Evolutionary conservation across 2,797 vertebrate genomes (phyloP).

Genomic region (Myotis pilosus): DNA sequence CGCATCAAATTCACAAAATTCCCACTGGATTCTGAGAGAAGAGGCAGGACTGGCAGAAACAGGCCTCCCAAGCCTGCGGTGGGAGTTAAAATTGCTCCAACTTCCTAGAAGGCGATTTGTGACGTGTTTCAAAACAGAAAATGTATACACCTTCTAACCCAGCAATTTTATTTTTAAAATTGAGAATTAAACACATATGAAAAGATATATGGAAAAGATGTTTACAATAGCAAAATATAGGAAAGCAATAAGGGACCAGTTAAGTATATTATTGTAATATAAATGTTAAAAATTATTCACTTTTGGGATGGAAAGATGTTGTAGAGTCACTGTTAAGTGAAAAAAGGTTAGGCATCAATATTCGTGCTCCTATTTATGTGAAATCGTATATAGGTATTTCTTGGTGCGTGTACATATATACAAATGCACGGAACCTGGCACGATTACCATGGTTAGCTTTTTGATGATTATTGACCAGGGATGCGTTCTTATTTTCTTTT

Average conservation of each 20-base stretch:
- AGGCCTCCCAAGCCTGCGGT: background rate
- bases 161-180: background rate
- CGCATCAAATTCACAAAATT: background rate
- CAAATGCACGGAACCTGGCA: background rate
- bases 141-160: background rate
- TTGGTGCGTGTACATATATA: too few species aligned
- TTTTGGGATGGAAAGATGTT: background rate
- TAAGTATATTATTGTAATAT: background rate
- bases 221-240: background rate
- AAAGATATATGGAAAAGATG: background rate
- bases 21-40: background rate
- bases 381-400: background rate
- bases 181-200: background rate
- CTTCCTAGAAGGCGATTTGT: background rate
- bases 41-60: background rate
- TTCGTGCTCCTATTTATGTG: background rate
- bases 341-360: background rate
- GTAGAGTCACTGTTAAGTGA: background rate
- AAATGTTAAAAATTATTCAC: background rate
- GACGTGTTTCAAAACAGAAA: background rate
- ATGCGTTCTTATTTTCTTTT: background rate
- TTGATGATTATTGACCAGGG: background rate
- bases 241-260: background rate
- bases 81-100: background rate
- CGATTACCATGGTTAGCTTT: background rate